Evolutionary conservation across 2,797 vertebrate species (phyloP), one percentile per base, ranked within the genome.

Genomic region (Enteromius anoplus): DNA sequence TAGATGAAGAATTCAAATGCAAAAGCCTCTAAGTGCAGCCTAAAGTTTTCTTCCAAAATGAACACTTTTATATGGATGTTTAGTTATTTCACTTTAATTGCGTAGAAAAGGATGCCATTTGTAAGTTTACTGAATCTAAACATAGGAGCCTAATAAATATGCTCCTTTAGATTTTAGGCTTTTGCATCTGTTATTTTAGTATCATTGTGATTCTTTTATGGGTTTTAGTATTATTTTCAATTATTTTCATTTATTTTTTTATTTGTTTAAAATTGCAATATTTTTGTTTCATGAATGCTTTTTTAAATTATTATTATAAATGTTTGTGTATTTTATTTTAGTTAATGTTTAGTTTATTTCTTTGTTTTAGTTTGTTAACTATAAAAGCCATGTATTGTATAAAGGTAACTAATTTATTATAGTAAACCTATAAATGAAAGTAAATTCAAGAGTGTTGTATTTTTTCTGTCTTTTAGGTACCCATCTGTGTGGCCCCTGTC

Each of bases 401-500:
- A 42, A 42, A 42, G 2, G 40, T 42, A 11, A 23, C 2, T 5
- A 11, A 49, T 29, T 19, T 29, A 29, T 71, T 71, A 19, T 47
- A 49, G 15, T 71, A 10, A 49, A 51, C 26, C 29, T 19, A 12
- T 51, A 1, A 73, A n/a, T n/a, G 5, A 11, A 73, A 53, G 19
- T 73, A 34, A 34, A 53, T 53, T 53, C 3, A 60, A 34, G 12
- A 14, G 7, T 9, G 12, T 42, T 19, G 66, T 40, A 69, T 69
- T 1, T 2, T 40, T 69, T 42, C 72, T 26, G 40, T 62, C 1
- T 62, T 53, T 15, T 89, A 97, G 96, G 42, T 97, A 96, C 87
- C 92, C 93, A 14, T 92, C 93, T 0, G 92, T 95, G 14, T 99
- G 97, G 97, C 97, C 97, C 0, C 93, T 98, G 26, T 96, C 97